These are phyloP conservation scores for Melanotaenia parkinsoni DNA, from an alignment of 2,797 vertebrate genomes.

Conservation along the genomic window DNA sequence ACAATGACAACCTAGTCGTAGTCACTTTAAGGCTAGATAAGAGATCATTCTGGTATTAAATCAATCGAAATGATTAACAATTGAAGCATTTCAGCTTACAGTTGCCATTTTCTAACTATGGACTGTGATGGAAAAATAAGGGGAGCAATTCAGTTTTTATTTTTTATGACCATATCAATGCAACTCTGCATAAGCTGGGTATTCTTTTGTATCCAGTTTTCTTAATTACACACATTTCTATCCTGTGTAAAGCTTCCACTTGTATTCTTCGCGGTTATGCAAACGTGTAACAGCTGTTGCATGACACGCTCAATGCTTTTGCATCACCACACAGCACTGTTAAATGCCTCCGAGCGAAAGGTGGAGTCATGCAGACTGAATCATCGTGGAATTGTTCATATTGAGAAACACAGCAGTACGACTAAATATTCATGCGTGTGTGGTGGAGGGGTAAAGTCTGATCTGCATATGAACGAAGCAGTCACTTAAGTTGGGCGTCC, in stretches of 20 bases:
- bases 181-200: too few relatives aligned
- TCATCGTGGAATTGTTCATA: neutral
- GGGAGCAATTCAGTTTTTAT: too few relatives aligned
- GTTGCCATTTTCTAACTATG: too few relatives aligned
- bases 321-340: neutral
- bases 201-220: neutral
- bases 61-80: too few relatives aligned
- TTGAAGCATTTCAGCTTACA: too few relatives aligned
- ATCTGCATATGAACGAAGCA: conserved; percentile 3
- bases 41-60: too few relatives aligned
- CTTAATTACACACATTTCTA: neutral
- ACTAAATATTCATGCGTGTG: neutral
- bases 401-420: neutral
- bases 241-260: neutral
- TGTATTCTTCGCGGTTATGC: neutral
- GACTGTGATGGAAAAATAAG: too few relatives aligned
- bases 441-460: neutral
- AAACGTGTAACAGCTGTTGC: conserved; percentile 4
- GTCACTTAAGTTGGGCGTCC: neutral
- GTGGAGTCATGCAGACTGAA: neutral
- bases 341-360: neutral
- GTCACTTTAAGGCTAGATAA: too few relatives aligned
- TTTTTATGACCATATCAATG: too few relatives aligned
- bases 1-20: too few relatives aligned
- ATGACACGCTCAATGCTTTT: neutral